A percentile compares a stretch with the other conserved stretches of the same genome.
Conservation (phyloP, 2,797 vertebrate genomes). For the Spinus pinus region DNA sequence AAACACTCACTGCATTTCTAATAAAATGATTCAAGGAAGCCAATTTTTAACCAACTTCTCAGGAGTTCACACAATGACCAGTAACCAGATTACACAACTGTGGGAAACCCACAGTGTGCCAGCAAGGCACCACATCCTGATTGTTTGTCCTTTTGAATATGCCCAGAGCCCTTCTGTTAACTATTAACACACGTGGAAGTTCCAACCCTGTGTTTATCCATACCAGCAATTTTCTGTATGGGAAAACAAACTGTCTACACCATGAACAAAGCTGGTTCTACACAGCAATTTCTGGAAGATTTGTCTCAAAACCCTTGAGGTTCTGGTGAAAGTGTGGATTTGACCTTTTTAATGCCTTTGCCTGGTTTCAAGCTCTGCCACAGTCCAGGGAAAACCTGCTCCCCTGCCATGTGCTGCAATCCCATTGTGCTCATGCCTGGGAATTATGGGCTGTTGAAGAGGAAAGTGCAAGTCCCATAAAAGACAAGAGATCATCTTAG, state of each 20-base stretch:
- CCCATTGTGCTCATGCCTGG: not conserved
- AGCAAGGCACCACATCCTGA: not conserved
- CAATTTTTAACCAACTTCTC: not conserved
- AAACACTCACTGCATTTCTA: not conserved
- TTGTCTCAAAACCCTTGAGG: not conserved
- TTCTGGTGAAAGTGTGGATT: not conserved
- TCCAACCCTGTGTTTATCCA: not conserved
- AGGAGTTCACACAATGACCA: not conserved
- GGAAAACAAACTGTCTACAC: not conserved
- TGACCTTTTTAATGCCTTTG: not conserved
- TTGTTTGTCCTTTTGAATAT: not conserved
- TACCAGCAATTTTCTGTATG: not conserved
- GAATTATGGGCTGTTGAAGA: not conserved
- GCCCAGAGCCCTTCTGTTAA: constrained; percentile 28
- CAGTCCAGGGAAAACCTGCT: not conserved
- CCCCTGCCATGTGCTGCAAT: not conserved
- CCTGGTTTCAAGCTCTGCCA: not conserved
- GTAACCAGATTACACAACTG: constrained; percentile 33
- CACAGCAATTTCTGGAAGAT: not conserved
- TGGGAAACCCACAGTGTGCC: not conserved
- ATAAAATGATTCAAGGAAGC: not conserved
- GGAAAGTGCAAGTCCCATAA: not conserved
- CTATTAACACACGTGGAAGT: constrained; percentile 17
- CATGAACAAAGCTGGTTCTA: not conserved
- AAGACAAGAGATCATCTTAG: not conserved